A percentile compares a stretch with the other conserved stretches of the same genome.
phyloP scores from a whole-genome alignment of 2,888 invertebrate species.

The Brenthis hecate region DNA sequence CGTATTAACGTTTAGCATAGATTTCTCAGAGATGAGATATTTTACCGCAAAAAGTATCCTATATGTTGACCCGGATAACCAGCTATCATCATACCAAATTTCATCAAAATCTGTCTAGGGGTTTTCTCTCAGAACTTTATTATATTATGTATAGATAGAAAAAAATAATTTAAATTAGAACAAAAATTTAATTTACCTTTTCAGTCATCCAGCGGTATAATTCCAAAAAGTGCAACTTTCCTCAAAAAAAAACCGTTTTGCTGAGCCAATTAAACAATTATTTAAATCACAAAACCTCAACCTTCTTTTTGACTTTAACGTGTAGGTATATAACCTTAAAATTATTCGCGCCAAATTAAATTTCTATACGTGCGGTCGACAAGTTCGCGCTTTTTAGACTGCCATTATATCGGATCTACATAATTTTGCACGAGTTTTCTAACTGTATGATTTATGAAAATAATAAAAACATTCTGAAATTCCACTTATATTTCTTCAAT shows the following conservation, averaged over 20 bases:
- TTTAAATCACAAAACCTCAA: constrained; percentile 11
- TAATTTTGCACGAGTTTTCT: not conserved
- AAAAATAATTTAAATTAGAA: too few relatives aligned
- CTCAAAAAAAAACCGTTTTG: not conserved
- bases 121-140: too few relatives aligned
- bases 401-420: constrained; percentile 12
- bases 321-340: constrained; percentile 11
- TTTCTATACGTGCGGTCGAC: constrained; percentile 23
- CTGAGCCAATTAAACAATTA: constrained; percentile 6
- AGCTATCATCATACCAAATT: too few relatives aligned
- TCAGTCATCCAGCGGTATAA: not conserved
- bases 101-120: too few relatives aligned
- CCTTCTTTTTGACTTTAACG: constrained; percentile 18
- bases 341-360: constrained; percentile 23
- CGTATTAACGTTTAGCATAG: too few relatives aligned
- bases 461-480: not conserved
- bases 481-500: too few relatives aligned
- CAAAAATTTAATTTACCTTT: too few relatives aligned
- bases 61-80: too few relatives aligned
- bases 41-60: too few relatives aligned
- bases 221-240: constrained; percentile 3
- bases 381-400: constrained; percentile 26
- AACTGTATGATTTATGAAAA: not conserved
- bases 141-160: too few relatives aligned
- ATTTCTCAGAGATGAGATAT: too few relatives aligned